Evolutionary conservation across 2,888 invertebrate genomes (phyloP).

Genomic region (Ormia ochracea): DNA sequence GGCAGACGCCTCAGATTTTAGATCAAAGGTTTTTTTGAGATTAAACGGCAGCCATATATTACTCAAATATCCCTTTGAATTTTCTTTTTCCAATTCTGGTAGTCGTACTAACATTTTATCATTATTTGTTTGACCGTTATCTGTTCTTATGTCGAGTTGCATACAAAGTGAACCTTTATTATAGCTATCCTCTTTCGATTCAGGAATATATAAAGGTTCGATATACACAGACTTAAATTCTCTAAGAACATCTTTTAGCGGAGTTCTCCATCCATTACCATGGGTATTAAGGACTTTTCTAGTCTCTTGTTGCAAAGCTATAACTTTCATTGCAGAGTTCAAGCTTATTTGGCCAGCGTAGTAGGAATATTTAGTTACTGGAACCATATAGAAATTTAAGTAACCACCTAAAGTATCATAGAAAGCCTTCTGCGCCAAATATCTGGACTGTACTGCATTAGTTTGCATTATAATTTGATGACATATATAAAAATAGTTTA

Average conservation of each 20-base stretch:
- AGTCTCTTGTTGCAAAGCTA: conserved; percentile 69
- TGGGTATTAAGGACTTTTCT: conserved; percentile 73
- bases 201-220: conserved; percentile 65
- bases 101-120: conserved; percentile 72
- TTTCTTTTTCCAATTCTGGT: conserved; percentile 71
- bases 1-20: conserved; percentile 69
- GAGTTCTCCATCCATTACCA: conserved; percentile 74
- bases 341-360: conserved; percentile 72
- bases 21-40: conserved; percentile 71
- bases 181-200: not conserved
- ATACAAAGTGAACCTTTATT: conserved; percentile 68
- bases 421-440: conserved; percentile 69
- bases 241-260: conserved; percentile 66
- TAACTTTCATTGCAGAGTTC: conserved; percentile 68
- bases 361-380: conserved; percentile 73
- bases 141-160: conserved; percentile 67
- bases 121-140: conserved; percentile 64
- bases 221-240: conserved; percentile 64
- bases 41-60: conserved; percentile 75
- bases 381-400: conserved; percentile 71
- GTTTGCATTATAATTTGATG: conserved; percentile 70
- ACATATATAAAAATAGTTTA: conserved; percentile 73
- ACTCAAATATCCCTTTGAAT: conserved; percentile 66
- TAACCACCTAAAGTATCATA: conserved; percentile 75
- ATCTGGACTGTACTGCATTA: conserved; percentile 63